Conservation (phyloP, 1,140 invertebrate genomes). For the Bombus sibiricus region DNA sequence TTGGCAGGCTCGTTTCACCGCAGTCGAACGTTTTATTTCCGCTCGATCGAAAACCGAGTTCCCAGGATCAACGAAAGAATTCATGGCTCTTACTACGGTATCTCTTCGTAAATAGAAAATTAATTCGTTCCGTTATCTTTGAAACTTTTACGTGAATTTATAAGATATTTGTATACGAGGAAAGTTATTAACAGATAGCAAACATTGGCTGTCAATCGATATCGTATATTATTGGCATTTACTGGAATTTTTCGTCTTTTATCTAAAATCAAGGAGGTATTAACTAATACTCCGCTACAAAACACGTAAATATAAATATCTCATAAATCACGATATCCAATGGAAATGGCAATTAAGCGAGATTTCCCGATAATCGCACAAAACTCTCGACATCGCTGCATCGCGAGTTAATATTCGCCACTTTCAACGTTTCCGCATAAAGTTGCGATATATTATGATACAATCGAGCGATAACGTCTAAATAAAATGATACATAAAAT, state of each 20-base stretch:
- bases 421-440: neutral
- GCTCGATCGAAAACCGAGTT: neutral
- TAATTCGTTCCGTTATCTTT: neutral
- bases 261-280: too few relatives aligned
- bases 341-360: neutral
- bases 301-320: neutral
- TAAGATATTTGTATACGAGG: too few relatives aligned
- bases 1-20: neutral
- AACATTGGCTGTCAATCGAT: too few relatives aligned
- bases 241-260: too few relatives aligned
- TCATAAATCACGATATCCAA: neutral
- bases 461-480: neutral
- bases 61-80: neutral
- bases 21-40: constrained; percentile 1
- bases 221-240: too few relatives aligned
- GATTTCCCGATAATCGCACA: neutral
- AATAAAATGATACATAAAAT: neutral
- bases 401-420: neutral
- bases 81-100: neutral
- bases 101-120: neutral
- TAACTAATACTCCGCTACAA: neutral
- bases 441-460: neutral
- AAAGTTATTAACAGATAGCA: too few relatives aligned
- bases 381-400: neutral
- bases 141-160: neutral